A percentile compares a stretch with the other conserved stretches of the same genome.
Evolutionary conservation across 2,888 invertebrate genomes (phyloP).

Genomic region (Caenorhabditis sp.): DNA sequence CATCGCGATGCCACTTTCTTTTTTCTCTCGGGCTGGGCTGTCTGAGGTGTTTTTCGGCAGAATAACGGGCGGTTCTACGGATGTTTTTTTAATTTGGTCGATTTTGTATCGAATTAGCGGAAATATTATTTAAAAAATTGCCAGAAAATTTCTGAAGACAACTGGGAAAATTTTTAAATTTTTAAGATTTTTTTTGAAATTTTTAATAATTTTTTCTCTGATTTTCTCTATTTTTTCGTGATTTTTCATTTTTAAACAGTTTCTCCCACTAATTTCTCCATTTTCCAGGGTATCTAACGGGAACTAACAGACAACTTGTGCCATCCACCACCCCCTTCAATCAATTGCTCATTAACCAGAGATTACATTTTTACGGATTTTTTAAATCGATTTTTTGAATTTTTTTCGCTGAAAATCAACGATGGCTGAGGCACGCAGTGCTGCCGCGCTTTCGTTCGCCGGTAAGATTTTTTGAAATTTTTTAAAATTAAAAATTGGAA

Average conservation of each 20-base stretch:
- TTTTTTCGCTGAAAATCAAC: background rate
- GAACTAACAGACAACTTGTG: background rate
- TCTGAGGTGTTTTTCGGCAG: too few relatives aligned
- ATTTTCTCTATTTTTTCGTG: background rate
- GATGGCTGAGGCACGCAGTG: slow-evolving; percentile 82
- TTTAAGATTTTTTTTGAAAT: slow-evolving; percentile 2
- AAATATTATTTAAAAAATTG: too few relatives aligned
- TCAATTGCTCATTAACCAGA: slow-evolving; percentile 3
- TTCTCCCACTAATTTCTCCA: too few relatives aligned
- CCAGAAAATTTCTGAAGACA: too few relatives aligned
- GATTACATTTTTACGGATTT: background rate
- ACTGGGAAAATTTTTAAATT: too few relatives aligned
- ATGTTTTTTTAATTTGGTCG: too few relatives aligned
- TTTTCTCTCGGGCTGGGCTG: too few relatives aligned
- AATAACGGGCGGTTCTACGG: too few relatives aligned
- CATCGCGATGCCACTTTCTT: too few relatives aligned
- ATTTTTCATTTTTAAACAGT: too few relatives aligned
- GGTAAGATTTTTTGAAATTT: slow-evolving; percentile 36
- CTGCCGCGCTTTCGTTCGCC: slow-evolving; percentile 78
- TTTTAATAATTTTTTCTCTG: background rate
- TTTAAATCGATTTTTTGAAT: background rate
- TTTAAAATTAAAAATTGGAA: too few relatives aligned
- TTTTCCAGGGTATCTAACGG: slow-evolving; percentile 12
- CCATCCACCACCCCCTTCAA: slow-evolving; percentile 3
- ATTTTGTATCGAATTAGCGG: too few relatives aligned